Percentiles rank a stretch among this genome's conserved stretches.
These are phyloP conservation scores for Phymorhynchus buccinoides DNA, from an alignment of 1,140 invertebrate genomes.

Conservation along the genomic window DNA sequence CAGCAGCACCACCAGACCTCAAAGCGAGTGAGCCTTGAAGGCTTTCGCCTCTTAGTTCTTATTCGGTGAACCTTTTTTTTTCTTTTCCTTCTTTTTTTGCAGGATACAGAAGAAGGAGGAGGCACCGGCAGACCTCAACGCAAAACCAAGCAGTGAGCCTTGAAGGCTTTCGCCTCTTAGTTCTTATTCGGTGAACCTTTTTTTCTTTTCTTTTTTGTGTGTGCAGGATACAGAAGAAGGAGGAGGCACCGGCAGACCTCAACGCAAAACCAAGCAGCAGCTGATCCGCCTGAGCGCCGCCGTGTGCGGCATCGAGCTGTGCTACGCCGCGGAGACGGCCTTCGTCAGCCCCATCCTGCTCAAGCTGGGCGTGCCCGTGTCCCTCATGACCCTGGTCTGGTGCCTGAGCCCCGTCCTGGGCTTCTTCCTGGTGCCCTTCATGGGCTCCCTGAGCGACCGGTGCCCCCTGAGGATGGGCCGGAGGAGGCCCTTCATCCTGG, in stretches of 20 bases:
- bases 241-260: not conserved
- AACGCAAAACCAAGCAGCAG: slow-evolving; percentile 84
- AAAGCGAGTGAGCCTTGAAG: no score
- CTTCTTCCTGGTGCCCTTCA: slow-evolving; percentile 92
- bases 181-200: no score
- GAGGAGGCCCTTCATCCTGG: slow-evolving; percentile 90
- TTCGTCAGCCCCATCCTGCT: slow-evolving; percentile 95
- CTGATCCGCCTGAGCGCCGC: slow-evolving; percentile 90
- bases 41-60: no score
- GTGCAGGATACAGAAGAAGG: no score
- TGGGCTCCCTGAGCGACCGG: slow-evolving; percentile 93
- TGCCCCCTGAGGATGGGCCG: slow-evolving; percentile 86
- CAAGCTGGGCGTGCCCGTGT: slow-evolving; percentile 91
- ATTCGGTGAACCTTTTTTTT: no score
- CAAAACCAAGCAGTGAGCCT: no score
- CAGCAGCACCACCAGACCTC: no score
- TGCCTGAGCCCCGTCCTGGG: slow-evolving; percentile 83
- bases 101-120: no score
- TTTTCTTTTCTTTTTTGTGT: no score
- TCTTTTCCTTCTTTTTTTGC: no score
- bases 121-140: no score
- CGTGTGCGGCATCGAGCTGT: slow-evolving; percentile 98
- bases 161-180: no score
- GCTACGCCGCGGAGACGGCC: slow-evolving; percentile 96
- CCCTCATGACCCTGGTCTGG: slow-evolving; percentile 96